These are phyloP conservation scores for Cladorhizidae sp. DNA, from an alignment of 37 sponge, comb jelly and placozoan genomes.

Conservation along the genomic window DNA sequence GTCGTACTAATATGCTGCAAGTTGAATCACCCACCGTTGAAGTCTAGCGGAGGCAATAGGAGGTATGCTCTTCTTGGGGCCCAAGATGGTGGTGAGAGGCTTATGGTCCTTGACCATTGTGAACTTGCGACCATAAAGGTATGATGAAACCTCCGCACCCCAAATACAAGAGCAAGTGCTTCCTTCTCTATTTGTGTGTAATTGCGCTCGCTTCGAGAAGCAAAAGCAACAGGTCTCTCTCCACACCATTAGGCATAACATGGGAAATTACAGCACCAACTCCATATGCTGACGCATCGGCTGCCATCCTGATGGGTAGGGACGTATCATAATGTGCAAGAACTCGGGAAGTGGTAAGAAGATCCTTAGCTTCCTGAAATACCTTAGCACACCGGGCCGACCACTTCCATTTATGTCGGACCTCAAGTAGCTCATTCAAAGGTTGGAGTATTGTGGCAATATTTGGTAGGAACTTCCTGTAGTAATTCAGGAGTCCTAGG, in stretches of 20 bases:
- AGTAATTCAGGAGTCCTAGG: background rate
- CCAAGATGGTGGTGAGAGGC: conserved; percentile 29
- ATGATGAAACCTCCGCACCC: conserved; percentile 18
- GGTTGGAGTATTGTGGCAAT: background rate
- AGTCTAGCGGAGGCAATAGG: conserved; percentile 33
- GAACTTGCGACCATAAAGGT: background rate
- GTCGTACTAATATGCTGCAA: conserved; percentile 33
- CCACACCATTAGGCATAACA: background rate
- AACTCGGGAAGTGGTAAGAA: background rate
- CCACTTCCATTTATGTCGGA: background rate
- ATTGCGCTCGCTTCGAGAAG: conserved; percentile 9
- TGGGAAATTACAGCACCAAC: background rate
- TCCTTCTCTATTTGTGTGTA: conserved; percentile 33
- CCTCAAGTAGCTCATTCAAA: background rate
- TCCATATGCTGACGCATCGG: background rate
- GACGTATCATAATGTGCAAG: conserved; percentile 4
- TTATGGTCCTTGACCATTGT: too few species aligned
- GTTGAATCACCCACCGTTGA: conserved; percentile 36
- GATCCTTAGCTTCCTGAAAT: background rate
- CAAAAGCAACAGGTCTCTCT: too few species aligned
- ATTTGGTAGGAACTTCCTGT: background rate
- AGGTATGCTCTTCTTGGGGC: conserved; percentile 36
- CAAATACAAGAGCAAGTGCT: conserved; percentile 17
- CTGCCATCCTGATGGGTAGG: background rate
- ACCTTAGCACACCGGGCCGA: background rate